These are phyloP conservation scores for Cepaea nemoralis DNA, from an alignment of 1,140 invertebrate species.

Conservation along the genomic window DNA sequence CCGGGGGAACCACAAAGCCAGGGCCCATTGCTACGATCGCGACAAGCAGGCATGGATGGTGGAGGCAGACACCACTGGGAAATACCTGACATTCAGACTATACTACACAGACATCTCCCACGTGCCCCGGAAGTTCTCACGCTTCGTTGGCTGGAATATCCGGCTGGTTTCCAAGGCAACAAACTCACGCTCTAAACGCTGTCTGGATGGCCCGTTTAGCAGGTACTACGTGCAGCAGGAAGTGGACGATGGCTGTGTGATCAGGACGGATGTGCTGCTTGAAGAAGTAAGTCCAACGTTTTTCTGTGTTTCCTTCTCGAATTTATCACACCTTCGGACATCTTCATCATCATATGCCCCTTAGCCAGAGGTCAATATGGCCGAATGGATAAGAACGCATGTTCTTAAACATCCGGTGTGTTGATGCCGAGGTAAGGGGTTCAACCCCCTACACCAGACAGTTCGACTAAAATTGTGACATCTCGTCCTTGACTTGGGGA, in stretches of 20 bases:
- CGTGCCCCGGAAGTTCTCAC: constrained; percentile 83
- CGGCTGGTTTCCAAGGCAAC: constrained; percentile 67
- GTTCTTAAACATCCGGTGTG: too few species aligned
- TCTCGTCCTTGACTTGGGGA: too few species aligned
- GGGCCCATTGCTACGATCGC: constrained; percentile 84
- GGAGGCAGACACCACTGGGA: constrained; percentile 84
- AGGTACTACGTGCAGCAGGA: constrained; percentile 89
- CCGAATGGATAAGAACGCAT: too few species aligned
- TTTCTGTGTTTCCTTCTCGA: too few species aligned
- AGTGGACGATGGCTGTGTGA: constrained; percentile 77
- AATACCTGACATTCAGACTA: constrained; percentile 79
- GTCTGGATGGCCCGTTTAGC: constrained; percentile 83
- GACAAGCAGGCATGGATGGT: constrained; percentile 88
- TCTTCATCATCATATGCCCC: too few species aligned
- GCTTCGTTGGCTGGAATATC: constrained; percentile 83
- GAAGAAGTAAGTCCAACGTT: constrained; percentile 83
- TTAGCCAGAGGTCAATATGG: too few species aligned
- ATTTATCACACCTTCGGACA: too few species aligned
- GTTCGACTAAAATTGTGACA: too few species aligned
- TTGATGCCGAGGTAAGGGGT: too few species aligned
- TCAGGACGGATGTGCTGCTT: constrained; percentile 78
- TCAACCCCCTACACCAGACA: too few species aligned
- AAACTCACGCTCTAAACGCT: constrained; percentile 71
- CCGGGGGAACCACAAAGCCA: constrained; percentile 47
- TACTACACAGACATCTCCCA: constrained; percentile 89